Evolutionary conservation across 2,797 vertebrate genomes (phyloP), one percentile per base, ranked within the genome.

Genomic region (Cuculus canorus): DNA sequence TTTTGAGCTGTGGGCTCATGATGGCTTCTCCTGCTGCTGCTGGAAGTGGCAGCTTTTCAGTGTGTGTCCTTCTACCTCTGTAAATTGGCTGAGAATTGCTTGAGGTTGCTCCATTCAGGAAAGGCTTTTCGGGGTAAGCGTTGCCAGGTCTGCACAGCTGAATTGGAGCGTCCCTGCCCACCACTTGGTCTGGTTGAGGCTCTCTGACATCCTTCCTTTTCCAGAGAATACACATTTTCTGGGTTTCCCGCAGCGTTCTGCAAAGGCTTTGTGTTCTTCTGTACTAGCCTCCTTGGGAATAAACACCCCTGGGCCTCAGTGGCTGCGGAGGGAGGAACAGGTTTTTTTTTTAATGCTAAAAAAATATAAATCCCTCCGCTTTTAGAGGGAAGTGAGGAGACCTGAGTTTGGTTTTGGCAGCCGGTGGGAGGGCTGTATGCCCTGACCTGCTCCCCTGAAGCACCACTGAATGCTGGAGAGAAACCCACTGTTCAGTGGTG

Each of bases 401-500:
- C 19, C 52, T 41, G 63, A 35, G 80, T 87, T 68, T 60, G 23
- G 43, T 45, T 18, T 52, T 57, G 57, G 76, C 48, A 81, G 60
- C 22, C 66, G 47, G 43, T 80, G 70, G 86, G 64, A 87, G 56
- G 53, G 41, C 75, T 82, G 59, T 63, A 39, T 17, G 33, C 8
- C 16, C 41, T 13, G 25, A 17, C 9, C 16, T 28, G 48, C 33
- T 75, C 37, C 24, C 37, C 75, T 57, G 15, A 22, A 53, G 35
- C 41, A 39, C 54, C 43, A 17, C 53, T 59, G 33, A 33, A 5
- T 87, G 57, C 41, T 54, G 83, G 50, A 80, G n/a, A 43, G 48
- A 69, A 59, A 60, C n/a, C 33, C 22, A 0, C 9, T 27, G 11
- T n/a, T 30, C 0, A 2, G 14, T 13, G 11, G 13, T 47, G 24